phyloP scores from a whole-genome alignment of 2,888 invertebrate species.

The Thera obeliscata region DNA sequence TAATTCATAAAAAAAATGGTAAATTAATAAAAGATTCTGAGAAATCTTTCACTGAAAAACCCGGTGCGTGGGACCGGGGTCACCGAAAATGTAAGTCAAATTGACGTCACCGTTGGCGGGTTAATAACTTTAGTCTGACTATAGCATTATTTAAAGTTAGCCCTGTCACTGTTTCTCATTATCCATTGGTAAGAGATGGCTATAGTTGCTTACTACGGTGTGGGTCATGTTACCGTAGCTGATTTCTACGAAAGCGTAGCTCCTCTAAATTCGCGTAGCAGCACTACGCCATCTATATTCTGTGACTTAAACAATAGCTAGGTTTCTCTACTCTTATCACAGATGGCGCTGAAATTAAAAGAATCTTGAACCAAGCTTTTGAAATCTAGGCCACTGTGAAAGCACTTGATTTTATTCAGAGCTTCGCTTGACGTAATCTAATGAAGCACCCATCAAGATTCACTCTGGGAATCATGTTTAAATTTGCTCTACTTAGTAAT shows the following conservation, averaged over 20 bases:
- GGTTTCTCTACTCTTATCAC: slow-evolving; percentile 1
- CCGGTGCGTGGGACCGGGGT: no score
- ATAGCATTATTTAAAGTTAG: no score
- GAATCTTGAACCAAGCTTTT: background rate
- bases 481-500: slow-evolving; percentile 11
- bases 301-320: background rate
- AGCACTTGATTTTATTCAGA: slow-evolving; percentile 23
- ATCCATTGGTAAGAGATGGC: no score
- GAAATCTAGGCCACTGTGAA: slow-evolving; percentile 22
- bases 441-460: slow-evolving; percentile 15
- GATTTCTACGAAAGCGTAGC: slow-evolving; percentile 17
- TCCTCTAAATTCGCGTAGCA: slow-evolving; percentile 10
- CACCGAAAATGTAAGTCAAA: no score
- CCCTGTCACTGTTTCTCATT: no score
- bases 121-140: no score
- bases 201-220: no score
- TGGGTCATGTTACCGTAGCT: slow-evolving; percentile 10
- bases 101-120: no score
- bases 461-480: slow-evolving; percentile 10
- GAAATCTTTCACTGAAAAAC: no score
- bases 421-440: slow-evolving; percentile 20
- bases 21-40: no score
- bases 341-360: slow-evolving; percentile 19
- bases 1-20: no score
- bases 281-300: slow-evolving; percentile 4